These are phyloP conservation scores for Bombyx mandarina DNA, from an alignment of 1,140 invertebrate species.

Conservation along the genomic window DNA sequence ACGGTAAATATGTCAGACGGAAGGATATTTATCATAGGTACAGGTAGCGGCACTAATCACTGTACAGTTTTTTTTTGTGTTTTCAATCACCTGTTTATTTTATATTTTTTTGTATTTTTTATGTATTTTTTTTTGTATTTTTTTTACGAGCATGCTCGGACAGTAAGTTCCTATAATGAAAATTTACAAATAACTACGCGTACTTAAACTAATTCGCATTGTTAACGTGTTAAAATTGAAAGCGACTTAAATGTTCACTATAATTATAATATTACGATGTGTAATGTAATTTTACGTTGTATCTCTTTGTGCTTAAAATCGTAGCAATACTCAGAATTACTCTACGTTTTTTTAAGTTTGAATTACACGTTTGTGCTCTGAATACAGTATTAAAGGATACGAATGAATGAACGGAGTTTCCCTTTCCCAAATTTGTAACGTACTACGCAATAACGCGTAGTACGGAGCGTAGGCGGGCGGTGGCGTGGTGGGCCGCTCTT, in stretches of 20 bases:
- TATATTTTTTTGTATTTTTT: conserved; percentile 10
- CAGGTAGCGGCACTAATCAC: conserved; percentile 32
- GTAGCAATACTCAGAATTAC: too few relatives aligned
- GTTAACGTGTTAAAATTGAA: background rate
- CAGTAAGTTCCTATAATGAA: conserved; percentile 9
- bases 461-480: conserved; percentile 8
- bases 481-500: conserved; percentile 9
- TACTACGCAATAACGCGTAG: conserved; percentile 1
- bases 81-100: conserved; percentile 6
- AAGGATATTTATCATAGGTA: conserved; percentile 58
- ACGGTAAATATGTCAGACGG: conserved; percentile 60
- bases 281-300: conserved; percentile 1
- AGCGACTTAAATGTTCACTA: background rate
- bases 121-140: conserved; percentile 14
- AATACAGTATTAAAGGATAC: conserved; percentile 18
- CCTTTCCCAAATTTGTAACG: background rate
- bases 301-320: background rate
- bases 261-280: background rate
- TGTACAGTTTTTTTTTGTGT: conserved; percentile 12
- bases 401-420: conserved; percentile 19
- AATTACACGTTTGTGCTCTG: too few relatives aligned
- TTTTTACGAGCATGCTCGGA: background rate
- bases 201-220: background rate
- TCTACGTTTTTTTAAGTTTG: too few relatives aligned
- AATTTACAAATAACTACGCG: background rate